Evolutionary conservation across 2,797 vertebrate species (phyloP).

Genomic region (Bufotes viridis): DNA sequence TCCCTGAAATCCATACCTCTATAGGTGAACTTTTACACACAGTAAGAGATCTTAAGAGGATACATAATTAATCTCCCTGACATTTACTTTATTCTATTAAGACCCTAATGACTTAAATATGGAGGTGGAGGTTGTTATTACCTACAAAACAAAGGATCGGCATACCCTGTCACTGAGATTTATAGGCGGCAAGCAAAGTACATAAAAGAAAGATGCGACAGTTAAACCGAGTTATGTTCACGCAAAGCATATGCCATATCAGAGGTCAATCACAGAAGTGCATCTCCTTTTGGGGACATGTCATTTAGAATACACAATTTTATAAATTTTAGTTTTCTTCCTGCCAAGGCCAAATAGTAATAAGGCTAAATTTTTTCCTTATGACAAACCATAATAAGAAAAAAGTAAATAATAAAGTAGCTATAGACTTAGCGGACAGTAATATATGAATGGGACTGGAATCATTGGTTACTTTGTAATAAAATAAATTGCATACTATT

Average conservation of each 20-base stretch:
- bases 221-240: neutral
- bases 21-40: slow-evolving; percentile 15
- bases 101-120: neutral
- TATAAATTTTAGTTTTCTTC: too few relatives aligned
- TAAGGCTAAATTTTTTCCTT: neutral
- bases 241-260: neutral
- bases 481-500: neutral
- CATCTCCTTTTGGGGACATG: neutral
- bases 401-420: too few relatives aligned
- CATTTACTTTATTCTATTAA: neutral
- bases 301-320: neutral
- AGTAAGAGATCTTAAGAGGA: neutral
- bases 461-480: neutral
- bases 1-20: neutral
- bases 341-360: neutral
- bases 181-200: neutral
- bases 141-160: neutral
- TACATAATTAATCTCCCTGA: slow-evolving; percentile 13
- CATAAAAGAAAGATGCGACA: neutral
- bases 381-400: neutral
- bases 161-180: neutral
- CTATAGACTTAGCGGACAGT: neutral
- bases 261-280: neutral
- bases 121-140: neutral
- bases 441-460: neutral